These are phyloP conservation scores for Cryptomyrus ogoouensis DNA, from an alignment of 2,113 vertebrate species.

Conservation along the genomic window DNA sequence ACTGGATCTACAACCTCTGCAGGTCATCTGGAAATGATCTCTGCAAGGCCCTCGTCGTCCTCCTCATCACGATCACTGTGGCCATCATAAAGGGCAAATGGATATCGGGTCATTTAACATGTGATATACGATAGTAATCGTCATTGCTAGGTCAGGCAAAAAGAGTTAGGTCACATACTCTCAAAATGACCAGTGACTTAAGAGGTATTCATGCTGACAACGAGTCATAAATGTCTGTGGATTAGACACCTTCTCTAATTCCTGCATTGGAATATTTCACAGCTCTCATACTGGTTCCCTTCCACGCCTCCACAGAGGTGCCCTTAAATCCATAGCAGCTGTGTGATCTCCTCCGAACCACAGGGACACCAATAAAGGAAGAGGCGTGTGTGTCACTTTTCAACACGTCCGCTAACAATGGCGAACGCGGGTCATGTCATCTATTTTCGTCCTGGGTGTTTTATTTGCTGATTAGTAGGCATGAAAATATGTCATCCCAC, in stretches of 20 bases:
- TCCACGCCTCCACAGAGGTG: not conserved
- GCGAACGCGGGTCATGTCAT: constrained; percentile 46
- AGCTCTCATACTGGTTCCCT: not conserved
- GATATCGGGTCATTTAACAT: constrained; percentile 57
- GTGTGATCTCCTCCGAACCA: constrained; percentile 13
- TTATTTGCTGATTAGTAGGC: constrained; percentile 55
- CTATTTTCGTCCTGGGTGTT: constrained; percentile 58
- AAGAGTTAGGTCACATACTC: constrained; percentile 41
- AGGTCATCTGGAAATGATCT: constrained; percentile 54
- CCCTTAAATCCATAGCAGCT: not conserved
- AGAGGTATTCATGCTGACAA: not conserved
- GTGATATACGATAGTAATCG: constrained; percentile 66
- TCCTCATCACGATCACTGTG: not conserved
- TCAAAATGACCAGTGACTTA: constrained; percentile 40
- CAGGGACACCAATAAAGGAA: constrained; percentile 54
- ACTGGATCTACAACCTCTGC: constrained; percentile 56
- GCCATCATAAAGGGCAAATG: constrained; percentile 20
- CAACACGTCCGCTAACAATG: constrained; percentile 64
- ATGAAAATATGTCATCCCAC: constrained; percentile 49
- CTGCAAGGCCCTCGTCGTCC: constrained; percentile 46
- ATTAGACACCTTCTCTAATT: not conserved
- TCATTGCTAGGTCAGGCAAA: constrained; percentile 19
- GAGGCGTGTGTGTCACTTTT: constrained; percentile 61
- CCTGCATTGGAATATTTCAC: not conserved
- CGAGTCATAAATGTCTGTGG: not conserved